Percentiles rank a stretch among this genome's conserved stretches.
phyloP scores from a whole-genome alignment of 2,888 invertebrate genomes.

The Lypha dubia region DNA sequence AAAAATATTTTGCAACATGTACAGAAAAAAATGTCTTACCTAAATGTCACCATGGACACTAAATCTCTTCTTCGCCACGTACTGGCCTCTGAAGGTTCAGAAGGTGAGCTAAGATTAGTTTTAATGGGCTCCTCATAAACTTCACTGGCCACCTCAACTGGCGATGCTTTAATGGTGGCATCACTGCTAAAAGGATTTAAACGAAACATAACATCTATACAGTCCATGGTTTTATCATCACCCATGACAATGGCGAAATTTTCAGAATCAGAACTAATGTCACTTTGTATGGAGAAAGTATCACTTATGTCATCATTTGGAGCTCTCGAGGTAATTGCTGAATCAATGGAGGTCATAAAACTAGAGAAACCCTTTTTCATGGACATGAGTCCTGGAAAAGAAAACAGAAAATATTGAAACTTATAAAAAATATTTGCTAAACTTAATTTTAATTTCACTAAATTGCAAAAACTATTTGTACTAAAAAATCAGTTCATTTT shows the following conservation, averaged over 20 bases:
- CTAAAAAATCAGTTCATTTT: no score
- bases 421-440: no score
- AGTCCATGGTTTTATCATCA: slow-evolving; percentile 87
- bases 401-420: background rate
- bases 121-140: slow-evolving; percentile 88
- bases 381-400: slow-evolving; percentile 86
- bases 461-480: background rate
- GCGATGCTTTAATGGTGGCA: slow-evolving; percentile 82
- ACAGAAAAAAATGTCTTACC: slow-evolving; percentile 75
- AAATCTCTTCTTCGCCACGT: slow-evolving; percentile 91
- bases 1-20: background rate
- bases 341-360: slow-evolving; percentile 92
- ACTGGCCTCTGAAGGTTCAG: slow-evolving; percentile 92
- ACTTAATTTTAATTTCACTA: background rate
- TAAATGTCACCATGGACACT: slow-evolving; percentile 85
- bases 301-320: slow-evolving; percentile 89
- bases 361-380: slow-evolving; percentile 93
- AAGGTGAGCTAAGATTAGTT: slow-evolving; percentile 90
- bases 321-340: slow-evolving; percentile 88
- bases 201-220: slow-evolving; percentile 88
- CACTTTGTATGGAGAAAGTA: slow-evolving; percentile 90
- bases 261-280: slow-evolving; percentile 94
- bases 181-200: slow-evolving; percentile 84
- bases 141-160: slow-evolving; percentile 92
- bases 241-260: slow-evolving; percentile 91